phyloP scores from a whole-genome alignment of 2,797 vertebrate species.

The Ctenopoma multispine region DNA sequence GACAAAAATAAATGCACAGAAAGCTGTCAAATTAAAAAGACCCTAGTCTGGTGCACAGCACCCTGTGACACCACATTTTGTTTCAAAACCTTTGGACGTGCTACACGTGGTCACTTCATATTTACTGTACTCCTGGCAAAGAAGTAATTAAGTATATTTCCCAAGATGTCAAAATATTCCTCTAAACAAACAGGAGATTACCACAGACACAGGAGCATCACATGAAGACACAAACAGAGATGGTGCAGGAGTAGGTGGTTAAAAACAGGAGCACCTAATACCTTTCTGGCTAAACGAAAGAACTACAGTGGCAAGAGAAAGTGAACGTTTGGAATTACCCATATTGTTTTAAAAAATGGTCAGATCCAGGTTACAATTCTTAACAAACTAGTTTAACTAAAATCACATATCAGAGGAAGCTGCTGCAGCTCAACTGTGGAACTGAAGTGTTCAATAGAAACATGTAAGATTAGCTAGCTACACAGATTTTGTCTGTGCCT shows the following conservation, averaged over 20 bases:
- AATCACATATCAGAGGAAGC: no score
- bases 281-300: slow-evolving; percentile 15
- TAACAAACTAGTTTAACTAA: not conserved
- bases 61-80: no score
- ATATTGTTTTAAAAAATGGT: not conserved
- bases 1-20: not conserved
- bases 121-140: not conserved
- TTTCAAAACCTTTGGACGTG: not conserved
- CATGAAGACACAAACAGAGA: slow-evolving; percentile 33
- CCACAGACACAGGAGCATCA: slow-evolving; percentile 45
- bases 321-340: not conserved
- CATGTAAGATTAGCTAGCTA: not conserved
- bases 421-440: no score
- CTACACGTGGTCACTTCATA: not conserved
- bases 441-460: no score
- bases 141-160: not conserved
- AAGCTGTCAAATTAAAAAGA: not conserved
- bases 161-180: slow-evolving; percentile 12
- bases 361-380: no score
- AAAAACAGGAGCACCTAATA: slow-evolving; percentile 36
- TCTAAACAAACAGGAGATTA: not conserved
- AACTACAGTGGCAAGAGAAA: no score
- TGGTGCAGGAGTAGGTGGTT: slow-evolving; percentile 19
- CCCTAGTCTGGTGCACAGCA: no score
- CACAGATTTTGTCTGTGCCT: no score